Base-by-base conservation (phyloP, 2,797 vertebrate genomes). In the Lepilemur septentrionalis region DNA sequence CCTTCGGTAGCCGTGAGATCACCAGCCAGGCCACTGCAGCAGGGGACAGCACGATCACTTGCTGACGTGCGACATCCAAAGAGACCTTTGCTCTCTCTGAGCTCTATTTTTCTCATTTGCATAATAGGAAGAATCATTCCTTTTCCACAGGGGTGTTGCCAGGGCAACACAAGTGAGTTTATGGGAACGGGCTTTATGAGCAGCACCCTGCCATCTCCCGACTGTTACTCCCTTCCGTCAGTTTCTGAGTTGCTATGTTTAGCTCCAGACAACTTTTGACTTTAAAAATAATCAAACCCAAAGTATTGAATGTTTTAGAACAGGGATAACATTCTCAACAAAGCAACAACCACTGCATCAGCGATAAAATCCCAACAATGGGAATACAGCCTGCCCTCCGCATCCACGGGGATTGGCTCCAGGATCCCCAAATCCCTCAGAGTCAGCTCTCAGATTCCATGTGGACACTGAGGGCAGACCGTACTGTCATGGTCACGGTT, bases 1-100 rank as follows among this genome's bases (percentile, higher is more conserved):
- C 23, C 17, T 59, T 25, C 22, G 5, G 1, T 25, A 17, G 0
- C 0, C 4, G 3, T 0, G 10, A 46, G 65, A 17, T 2, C 30
- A 7, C 0, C 7, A 25, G 7, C 10, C 11, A 5, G 18, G 22
- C 1, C 38, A 10, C 25, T 14, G 4, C 32, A 15, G 25, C 18
- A 12, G 46, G 43, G 28, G 48, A 30, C 22, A 22, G 25, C 35
- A 73, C 7, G 0, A 46, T 14, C 11, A 4, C 22, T 67, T 91
- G 25, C 14, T 17, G 52, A 38, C 3, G 1, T 7, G 43, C 10
- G 35, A 30, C 7, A 14, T n/a, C 48, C 12, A 9, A n/a, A 13
- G 28, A 57, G 78, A 20, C 28, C 59, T 3, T 14, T 13, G 18
- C 30, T 75, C 22, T 50, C 30, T 69, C 41, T 59, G 5, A 5